Conservation (phyloP, 2,888 invertebrate genomes). For the Lycocerus yunnanus region DNA sequence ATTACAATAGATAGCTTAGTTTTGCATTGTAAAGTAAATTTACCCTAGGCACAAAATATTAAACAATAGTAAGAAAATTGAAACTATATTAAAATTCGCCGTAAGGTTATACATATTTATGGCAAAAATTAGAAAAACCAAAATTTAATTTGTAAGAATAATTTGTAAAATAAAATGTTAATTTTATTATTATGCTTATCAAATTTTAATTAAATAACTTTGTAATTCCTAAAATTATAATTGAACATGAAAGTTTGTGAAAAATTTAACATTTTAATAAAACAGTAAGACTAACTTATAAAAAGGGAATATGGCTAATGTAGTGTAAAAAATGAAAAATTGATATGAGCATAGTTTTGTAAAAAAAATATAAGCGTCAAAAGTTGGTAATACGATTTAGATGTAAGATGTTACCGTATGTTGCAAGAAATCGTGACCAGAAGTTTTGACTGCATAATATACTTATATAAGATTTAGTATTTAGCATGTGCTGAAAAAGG, state of each 20-base stretch:
- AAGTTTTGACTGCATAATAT: slow-evolving; percentile 54
- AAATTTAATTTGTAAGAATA: not conserved
- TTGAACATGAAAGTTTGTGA: not conserved
- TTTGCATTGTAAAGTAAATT: not conserved
- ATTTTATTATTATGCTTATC: not conserved
- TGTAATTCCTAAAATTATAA: not conserved
- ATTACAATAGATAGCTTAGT: not conserved
- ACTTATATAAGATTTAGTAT: slow-evolving; percentile 51
- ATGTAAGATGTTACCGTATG: slow-evolving; percentile 54
- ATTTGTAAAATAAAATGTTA: not conserved
- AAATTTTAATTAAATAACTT: not conserved
- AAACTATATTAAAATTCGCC: not conserved
- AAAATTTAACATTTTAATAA: not conserved
- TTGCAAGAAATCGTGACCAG: slow-evolving; percentile 53
- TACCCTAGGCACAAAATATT: not conserved
- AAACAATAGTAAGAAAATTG: not conserved
- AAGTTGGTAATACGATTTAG: slow-evolving; percentile 54
- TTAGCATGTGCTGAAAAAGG: slow-evolving; percentile 26
- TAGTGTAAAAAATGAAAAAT: slow-evolving; percentile 29
- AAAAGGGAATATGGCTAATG: slow-evolving; percentile 19
- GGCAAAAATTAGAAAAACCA: not conserved
- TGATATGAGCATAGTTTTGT: slow-evolving; percentile 40
- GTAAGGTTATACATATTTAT: not conserved
- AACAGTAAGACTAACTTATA: not conserved
- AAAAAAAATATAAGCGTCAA: slow-evolving; percentile 41